Evolutionary conservation across 2,113 vertebrate genomes (phyloP).

Genomic region (Pristiophorus japonicus): DNA sequence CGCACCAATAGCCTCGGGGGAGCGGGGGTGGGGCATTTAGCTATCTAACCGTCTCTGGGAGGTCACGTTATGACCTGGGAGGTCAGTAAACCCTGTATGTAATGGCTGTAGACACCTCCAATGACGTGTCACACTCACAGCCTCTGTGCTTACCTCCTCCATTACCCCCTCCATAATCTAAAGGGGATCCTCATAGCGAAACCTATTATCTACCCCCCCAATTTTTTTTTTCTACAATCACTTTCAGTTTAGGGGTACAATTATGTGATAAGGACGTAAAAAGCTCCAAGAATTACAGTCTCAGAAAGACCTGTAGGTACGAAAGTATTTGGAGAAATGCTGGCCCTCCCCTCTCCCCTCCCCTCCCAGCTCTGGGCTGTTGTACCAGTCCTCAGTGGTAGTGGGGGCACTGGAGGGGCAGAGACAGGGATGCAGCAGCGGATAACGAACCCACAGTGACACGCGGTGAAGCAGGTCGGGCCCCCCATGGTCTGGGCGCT

Average conservation of each 20-base stretch:
- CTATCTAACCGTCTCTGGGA: background rate
- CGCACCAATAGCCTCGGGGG: too few relatives aligned
- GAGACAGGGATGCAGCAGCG: too few relatives aligned
- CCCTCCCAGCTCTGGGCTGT: too few relatives aligned
- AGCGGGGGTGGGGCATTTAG: too few relatives aligned
- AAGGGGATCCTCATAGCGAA: background rate
- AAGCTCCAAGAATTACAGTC: background rate
- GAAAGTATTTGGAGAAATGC: background rate
- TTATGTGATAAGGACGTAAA: background rate
- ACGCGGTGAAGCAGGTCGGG: too few relatives aligned
- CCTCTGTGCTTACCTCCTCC: background rate
- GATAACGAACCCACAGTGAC: too few relatives aligned
- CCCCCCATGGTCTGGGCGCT: too few relatives aligned
- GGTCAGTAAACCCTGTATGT: background rate
- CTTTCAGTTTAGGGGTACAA: too few relatives aligned
- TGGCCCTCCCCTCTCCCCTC: too few relatives aligned
- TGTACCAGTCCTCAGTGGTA: too few relatives aligned
- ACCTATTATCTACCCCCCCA: background rate
- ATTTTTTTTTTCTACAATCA: background rate
- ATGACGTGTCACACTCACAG: background rate
- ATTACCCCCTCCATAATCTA: background rate
- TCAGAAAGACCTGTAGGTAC: background rate
- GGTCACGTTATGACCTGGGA: background rate
- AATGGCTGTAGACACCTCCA: background rate
- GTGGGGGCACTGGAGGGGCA: too few relatives aligned